A percentile compares a stretch with the other conserved stretches of the same genome.
Conservation (phyloP, 2,113 vertebrate genomes). For the Oceanodroma tethys region DNA sequence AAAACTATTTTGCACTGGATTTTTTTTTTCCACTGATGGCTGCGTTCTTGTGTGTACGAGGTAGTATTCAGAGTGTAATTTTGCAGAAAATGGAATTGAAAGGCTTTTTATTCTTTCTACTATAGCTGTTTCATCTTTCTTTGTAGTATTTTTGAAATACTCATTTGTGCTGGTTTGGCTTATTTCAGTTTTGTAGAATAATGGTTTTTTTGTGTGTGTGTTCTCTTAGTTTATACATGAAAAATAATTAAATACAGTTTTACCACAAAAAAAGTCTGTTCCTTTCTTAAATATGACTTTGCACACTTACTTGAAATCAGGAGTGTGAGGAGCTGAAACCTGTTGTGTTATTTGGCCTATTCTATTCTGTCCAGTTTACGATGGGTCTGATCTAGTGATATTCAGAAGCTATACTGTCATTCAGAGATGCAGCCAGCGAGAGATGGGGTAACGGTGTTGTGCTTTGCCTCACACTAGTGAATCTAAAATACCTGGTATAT, state of each 20-base stretch:
- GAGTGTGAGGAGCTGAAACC: not conserved
- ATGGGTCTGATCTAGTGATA: fast-evolving
- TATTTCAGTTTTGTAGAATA: not conserved
- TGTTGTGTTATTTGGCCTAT: not conserved
- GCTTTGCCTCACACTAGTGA: fast-evolving
- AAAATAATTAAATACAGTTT: constrained; percentile 36
- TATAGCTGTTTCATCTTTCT: not conserved
- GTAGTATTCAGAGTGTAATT: not conserved
- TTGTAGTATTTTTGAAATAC: not conserved
- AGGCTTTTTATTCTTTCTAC: not conserved
- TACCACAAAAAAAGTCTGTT: not conserved
- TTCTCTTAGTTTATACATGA: not conserved
- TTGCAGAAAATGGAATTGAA: not conserved
- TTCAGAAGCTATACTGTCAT: fast-evolving
- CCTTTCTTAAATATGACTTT: not conserved
- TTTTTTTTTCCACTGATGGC: not conserved
- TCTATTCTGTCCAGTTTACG: fast-evolving
- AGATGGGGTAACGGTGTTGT: fast-evolving
- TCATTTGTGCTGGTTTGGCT: not conserved
- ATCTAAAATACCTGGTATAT: fast-evolving
- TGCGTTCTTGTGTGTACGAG: not conserved
- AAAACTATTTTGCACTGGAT: not conserved
- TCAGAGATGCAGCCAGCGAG: not conserved
- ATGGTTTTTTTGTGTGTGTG: not conserved
- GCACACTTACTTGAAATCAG: not conserved